Base-by-base conservation (phyloP, 1,140 invertebrate genomes). In the Ctenoplectra terminalis region DNA sequence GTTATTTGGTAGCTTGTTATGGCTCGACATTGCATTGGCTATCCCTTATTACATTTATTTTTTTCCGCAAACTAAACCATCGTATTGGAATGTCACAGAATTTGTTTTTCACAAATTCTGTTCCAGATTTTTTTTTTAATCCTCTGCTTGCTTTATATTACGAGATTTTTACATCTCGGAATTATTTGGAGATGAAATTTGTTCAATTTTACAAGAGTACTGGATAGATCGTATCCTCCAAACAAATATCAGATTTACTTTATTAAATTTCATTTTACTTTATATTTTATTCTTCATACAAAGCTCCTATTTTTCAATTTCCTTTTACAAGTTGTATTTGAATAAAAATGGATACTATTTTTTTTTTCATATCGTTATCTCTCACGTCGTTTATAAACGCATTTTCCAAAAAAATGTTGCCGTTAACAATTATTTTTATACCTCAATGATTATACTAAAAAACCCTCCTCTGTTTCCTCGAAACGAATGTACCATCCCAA, bases 1-100 rank as follows among this genome's bases (percentile, higher is more conserved):
- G 54, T 73, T 61, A 73, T 73, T 31, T n/a, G 56, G 71, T 46
- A 43, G 29, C n/a, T 73, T 46, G n/a, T 56, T 54, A 74, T 17
- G 7, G 13, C 6, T 72, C n/a, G 52, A 72, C 20, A n/a, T 56
- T 26, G 34, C 58, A 72, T 72, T 43, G 37, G 52, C 11, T 26
- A 72, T 26, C 37, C 26, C 37, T 72, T 72, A 72, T 72, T 72
- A 54, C 70, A 31, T 29, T 26, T 72, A 56, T 37, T 40, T 72
- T 58, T 23, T 26, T 37, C 15, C n/a, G 2, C 40, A 23, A 17
- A 43, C 2, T 7, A 6, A 7, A 20, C 23, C 43, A 48, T 17
- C 34, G n/a, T 46, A 43, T 66, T n/a, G n/a, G 15, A 72, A 29
- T 56, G n/a, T 8, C n/a, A 43, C 17, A 23, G 43, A 72, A 72